Conservation (phyloP, 1,140 invertebrate genomes). For the Caerostris extrusa region DNA sequence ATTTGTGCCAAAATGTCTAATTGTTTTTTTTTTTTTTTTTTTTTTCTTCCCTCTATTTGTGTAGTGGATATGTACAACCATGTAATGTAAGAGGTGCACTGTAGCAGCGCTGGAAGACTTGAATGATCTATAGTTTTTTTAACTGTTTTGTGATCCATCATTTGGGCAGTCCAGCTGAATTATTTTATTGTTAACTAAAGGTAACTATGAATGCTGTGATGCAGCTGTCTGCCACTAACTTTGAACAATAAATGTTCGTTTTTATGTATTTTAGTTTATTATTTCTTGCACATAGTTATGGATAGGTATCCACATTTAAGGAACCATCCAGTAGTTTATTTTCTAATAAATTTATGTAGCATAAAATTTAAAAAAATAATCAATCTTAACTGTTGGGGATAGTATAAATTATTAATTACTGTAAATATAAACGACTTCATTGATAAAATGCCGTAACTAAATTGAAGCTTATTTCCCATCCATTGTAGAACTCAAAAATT, state of each 20-base stretch:
- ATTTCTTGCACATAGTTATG: background rate
- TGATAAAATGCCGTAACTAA: no score
- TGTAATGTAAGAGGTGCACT: conserved; percentile 56
- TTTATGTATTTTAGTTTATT: conserved; percentile 65
- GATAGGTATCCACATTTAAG: no score
- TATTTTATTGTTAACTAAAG: conserved; percentile 67
- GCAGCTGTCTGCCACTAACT: conserved; percentile 65
- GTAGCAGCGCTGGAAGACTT: conserved; percentile 62
- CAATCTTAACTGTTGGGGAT: no score
- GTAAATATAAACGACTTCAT: no score
- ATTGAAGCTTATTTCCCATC: no score
- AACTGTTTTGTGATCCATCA: conserved; percentile 57
- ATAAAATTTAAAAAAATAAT: no score
- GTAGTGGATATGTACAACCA: conserved; percentile 73
- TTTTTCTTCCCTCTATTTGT: conserved; percentile 30
- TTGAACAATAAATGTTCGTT: conserved; percentile 76
- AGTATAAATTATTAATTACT: no score
- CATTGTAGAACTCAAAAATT: no score
- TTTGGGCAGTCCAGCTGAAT: conserved; percentile 63
- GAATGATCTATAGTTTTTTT: conserved; percentile 71
- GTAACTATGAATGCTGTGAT: conserved; percentile 65
- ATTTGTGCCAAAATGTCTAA: conserved; percentile 45
- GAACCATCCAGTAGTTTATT: no score
- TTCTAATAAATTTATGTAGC: no score
- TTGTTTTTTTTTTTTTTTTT: conserved; percentile 52